Evolutionary conservation across 2,113 vertebrate genomes (phyloP).

Genomic region (Alectura lathami): DNA sequence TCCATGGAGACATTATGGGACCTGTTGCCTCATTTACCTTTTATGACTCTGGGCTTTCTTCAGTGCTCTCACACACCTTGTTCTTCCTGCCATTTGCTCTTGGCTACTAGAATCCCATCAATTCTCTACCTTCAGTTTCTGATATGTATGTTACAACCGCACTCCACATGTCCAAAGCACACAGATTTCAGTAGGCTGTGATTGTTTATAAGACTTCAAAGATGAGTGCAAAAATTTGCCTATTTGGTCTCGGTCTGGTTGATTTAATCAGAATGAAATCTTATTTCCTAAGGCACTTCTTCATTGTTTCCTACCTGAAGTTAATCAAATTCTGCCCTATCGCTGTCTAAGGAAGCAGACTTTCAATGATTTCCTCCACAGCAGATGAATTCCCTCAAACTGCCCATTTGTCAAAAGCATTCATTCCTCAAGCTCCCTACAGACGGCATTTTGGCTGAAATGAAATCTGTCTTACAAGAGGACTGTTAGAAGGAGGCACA

Average conservation of each 20-base stretch:
- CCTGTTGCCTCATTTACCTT: not conserved
- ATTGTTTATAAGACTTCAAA: not conserved
- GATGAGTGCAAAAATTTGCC: not conserved
- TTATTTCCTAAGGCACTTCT: not conserved
- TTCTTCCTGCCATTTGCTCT: not conserved
- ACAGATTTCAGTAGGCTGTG: not conserved
- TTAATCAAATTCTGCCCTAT: not conserved
- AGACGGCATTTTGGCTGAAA: not conserved
- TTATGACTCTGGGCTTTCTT: not conserved
- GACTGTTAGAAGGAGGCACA: not conserved
- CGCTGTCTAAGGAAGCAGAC: not conserved
- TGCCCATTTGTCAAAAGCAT: not conserved
- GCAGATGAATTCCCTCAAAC: not conserved
- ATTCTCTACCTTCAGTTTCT: not conserved
- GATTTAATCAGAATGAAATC: not conserved
- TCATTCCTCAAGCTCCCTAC: not conserved
- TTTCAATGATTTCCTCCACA: not conserved
- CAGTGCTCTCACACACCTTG: not conserved
- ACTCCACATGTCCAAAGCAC: not conserved
- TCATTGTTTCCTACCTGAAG: not conserved
- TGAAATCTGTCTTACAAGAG: not conserved
- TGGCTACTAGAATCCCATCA: not conserved
- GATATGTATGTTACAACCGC: not conserved
- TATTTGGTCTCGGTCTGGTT: not conserved
- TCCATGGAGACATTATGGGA: rapidly evolving